Base-by-base conservation (phyloP, 1,140 invertebrate species). In the Mizuhopecten yessoensis region DNA sequence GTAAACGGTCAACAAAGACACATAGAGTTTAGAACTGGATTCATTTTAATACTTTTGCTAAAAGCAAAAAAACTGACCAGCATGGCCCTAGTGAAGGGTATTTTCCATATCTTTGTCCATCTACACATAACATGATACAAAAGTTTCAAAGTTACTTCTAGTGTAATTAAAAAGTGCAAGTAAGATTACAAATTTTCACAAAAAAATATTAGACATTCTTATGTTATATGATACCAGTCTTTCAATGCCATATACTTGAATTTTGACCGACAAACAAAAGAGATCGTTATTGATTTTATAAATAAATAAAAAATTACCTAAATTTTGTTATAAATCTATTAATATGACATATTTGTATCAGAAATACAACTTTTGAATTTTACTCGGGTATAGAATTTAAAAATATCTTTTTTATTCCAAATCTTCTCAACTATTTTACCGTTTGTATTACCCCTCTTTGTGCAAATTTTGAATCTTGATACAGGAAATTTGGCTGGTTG, bases 1-100 rank as follows among this genome's bases (percentile, higher is more conserved):
- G 5, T 39, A 49, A 10, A 49, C 11, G 20, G 20, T 49, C 45
- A 49, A 49, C 45, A 49, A 75, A 75, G 17, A 1, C 57, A n/a
- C n/a, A n/a, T n/a, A n/a, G 17, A 13, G 10, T 45, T 45, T 75
- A 29, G 57, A 75, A 75, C 57, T 75, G 57, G 57, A 75, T 75
- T n/a, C 57, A 75, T 75, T 75, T 75, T 75, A 75, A 75, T 75
- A 75, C 23, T 75, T 75, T 75, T 75, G 23, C 57, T 29, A 75
- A n/a, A 75, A 75, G 57, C 57, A n/a, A 75, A 57, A 57, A 75
- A n/a, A 29, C 23, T 75, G 57, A 75, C n/a, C 23, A 75, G 57
- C 57, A 75, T n/a, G 57, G 57, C 23, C 57, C 57, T 75, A 75
- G 29, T 17, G 17, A 75, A 29, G n/a, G 57, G 57, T 75, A 29